Percentiles rank a stretch among this genome's conserved stretches.
Conservation (phyloP, 1,140 invertebrate species). For the Orussus abietinus region DNA sequence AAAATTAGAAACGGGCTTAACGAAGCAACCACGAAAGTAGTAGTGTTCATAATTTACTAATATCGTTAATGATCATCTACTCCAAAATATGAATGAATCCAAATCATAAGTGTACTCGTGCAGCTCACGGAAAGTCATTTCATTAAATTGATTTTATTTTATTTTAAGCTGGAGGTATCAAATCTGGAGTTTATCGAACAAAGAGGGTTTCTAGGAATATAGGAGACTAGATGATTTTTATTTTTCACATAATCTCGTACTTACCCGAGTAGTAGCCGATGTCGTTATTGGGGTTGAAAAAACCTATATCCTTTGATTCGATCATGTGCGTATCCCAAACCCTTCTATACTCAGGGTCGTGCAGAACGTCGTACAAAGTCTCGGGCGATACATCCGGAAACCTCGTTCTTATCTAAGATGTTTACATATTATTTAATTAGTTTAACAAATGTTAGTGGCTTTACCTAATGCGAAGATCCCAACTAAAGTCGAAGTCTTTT, state of each 20-base stretch:
- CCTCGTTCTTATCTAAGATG: conserved; percentile 61
- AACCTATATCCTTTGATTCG: conserved; percentile 80
- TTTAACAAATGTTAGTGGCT: not conserved
- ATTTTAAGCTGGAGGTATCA: too few relatives aligned
- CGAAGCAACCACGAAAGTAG: conserved; percentile 8
- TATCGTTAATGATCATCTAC: too few relatives aligned
- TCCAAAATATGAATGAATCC: too few relatives aligned
- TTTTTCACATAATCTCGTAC: conserved; percentile 34
- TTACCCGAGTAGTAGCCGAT: conserved; percentile 89
- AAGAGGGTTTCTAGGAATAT: not conserved
- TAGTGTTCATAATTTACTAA: conserved; percentile 12
- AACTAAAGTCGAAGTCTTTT: too few relatives aligned
- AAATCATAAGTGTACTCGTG: too few relatives aligned
- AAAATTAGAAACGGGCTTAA: conserved; percentile 12
- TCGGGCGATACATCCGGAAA: conserved; percentile 72
- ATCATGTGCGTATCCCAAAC: conserved; percentile 88
- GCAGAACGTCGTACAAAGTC: conserved; percentile 81
- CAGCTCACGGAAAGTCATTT: too few relatives aligned
- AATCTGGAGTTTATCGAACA: too few relatives aligned
- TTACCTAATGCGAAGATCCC: too few relatives aligned
- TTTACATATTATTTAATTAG: not conserved
- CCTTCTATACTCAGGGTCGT: conserved; percentile 83
- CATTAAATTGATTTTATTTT: too few relatives aligned
- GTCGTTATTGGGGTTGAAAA: conserved; percentile 89
- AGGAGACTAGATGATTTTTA: not conserved